Evolutionary conservation across 2,113 vertebrate genomes (phyloP).

Genomic region (Grallaria varia): DNA sequence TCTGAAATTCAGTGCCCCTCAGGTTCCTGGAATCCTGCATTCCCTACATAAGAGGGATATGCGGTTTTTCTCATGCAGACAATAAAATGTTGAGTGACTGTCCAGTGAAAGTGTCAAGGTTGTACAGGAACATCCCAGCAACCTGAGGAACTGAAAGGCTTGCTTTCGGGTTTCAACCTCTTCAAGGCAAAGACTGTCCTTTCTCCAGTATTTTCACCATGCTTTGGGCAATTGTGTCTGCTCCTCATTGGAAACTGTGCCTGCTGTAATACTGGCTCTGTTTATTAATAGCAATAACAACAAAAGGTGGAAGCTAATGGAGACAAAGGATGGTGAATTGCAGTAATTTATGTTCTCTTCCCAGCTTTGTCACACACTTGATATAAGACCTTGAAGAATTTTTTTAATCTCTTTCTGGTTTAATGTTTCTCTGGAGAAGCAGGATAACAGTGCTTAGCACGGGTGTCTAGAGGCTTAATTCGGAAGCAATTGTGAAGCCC

Average conservation of each 20-base stretch:
- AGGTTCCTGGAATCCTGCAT: not conserved
- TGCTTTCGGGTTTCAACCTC: not conserved
- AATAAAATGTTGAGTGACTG: not conserved
- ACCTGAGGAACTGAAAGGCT: not conserved
- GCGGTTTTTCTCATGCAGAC: not conserved
- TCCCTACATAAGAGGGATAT: not conserved
- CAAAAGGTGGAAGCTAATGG: conserved; percentile 38
- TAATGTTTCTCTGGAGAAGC: not conserved
- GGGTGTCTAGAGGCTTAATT: not conserved
- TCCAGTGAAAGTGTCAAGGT: not conserved
- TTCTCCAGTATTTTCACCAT: not conserved
- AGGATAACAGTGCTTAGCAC: not conserved
- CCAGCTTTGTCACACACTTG: conserved; percentile 26
- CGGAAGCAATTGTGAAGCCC: not conserved
- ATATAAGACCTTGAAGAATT: conserved; percentile 22
- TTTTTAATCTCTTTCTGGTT: conserved; percentile 32
- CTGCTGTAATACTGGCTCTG: not conserved
- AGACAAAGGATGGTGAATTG: conserved; percentile 13
- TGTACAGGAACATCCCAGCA: not conserved
- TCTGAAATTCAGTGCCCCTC: not conserved
- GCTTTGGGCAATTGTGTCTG: not conserved
- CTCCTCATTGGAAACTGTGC: not conserved
- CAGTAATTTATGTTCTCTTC: conserved; percentile 14
- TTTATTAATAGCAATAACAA: conserved; percentile 28
- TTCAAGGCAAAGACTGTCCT: not conserved